A percentile compares a stretch with the other conserved stretches of the same genome.
Evolutionary conservation across 2,113 vertebrate genomes (phyloP).

Genomic region (Lynx canadensis): DNA sequence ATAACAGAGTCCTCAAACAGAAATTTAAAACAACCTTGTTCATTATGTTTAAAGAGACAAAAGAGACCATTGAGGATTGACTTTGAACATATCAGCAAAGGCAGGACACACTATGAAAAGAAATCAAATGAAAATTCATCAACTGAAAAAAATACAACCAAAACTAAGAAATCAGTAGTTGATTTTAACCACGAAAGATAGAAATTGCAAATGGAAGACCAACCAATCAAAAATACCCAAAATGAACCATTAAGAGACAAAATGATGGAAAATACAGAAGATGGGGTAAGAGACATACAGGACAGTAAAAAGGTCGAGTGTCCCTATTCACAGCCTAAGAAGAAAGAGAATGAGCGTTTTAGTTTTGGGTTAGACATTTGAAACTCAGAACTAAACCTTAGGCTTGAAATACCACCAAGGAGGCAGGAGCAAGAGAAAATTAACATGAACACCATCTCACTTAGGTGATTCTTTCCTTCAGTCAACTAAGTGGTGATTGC

Average conservation of each 20-base stretch:
- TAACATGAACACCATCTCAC: not conserved
- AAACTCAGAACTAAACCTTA: not conserved
- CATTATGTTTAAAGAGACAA: not conserved
- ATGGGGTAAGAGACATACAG: not conserved
- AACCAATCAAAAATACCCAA: not conserved
- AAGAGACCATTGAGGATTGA: not conserved
- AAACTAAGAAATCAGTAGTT: not conserved
- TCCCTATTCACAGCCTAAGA: not conserved
- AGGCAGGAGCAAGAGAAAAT: not conserved
- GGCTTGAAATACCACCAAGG: not conserved
- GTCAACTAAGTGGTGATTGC: rapidly evolving
- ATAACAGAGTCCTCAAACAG: not conserved
- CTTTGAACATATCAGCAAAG: not conserved
- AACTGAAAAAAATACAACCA: not conserved
- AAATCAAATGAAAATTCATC: not conserved
- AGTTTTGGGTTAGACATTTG: not conserved
- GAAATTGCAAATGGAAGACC: not conserved
- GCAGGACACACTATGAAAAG: not conserved
- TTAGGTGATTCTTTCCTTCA: not conserved
- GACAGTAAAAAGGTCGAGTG: not conserved
- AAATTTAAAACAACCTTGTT: not conserved
- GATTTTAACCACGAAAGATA: not conserved
- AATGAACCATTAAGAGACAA: not conserved
- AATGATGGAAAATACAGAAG: not conserved
- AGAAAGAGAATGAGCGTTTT: not conserved